A percentile compares a stretch with the other conserved stretches of the same genome.
Evolutionary conservation across 2,113 vertebrate species (phyloP).

Genomic region (Acanthochromis polyacanthus): DNA sequence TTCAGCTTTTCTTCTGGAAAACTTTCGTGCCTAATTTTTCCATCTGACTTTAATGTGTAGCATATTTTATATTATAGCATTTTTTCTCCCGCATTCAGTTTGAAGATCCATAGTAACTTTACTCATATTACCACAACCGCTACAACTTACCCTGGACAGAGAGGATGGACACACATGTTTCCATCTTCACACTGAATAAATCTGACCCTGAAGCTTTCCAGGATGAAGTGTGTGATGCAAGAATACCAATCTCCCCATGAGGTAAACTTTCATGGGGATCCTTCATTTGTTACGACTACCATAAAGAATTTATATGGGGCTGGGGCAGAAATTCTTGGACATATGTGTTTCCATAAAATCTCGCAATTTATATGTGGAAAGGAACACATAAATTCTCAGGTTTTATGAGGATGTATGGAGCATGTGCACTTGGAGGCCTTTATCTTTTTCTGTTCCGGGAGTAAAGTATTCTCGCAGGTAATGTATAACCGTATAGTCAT

Average conservation of each 20-base stretch:
- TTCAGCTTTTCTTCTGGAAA: too few relatives aligned
- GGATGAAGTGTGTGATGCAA: neutral
- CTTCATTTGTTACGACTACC: neutral
- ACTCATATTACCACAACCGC: too few relatives aligned
- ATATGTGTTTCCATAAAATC: conserved; percentile 35
- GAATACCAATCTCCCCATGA: neutral
- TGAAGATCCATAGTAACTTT: too few relatives aligned
- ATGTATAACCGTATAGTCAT: neutral
- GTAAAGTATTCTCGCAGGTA: neutral
- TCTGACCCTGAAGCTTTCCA: neutral
- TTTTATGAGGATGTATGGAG: conserved; percentile 8
- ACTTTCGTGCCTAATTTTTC: too few relatives aligned
- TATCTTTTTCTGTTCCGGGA: neutral
- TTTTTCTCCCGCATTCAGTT: too few relatives aligned
- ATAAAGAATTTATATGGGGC: conserved; percentile 34
- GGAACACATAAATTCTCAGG: neutral
- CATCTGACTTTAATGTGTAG: too few relatives aligned
- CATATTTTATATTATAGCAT: too few relatives aligned
- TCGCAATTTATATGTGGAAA: neutral
- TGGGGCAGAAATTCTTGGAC: neutral
- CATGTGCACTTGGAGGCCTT: neutral
- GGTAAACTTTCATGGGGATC: conserved; percentile 15
- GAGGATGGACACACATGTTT: neutral
- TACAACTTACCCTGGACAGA: neutral
- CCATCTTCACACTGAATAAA: neutral